phyloP scores from a whole-genome alignment of 2,113 vertebrate species.

The Lipotes vexillifer region DNA sequence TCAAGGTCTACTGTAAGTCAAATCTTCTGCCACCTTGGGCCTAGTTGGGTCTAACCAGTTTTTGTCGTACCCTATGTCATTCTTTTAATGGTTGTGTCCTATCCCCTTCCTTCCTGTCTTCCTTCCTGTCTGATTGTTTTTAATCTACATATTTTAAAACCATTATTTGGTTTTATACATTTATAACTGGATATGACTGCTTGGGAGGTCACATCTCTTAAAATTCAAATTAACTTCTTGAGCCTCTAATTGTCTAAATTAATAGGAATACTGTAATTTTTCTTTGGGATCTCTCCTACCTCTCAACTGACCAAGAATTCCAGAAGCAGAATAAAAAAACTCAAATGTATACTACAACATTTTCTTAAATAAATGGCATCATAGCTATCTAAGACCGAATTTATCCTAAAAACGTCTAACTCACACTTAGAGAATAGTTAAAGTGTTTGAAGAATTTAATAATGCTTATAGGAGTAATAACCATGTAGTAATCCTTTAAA shows the following conservation, averaged over 20 bases:
- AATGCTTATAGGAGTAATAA: not conserved
- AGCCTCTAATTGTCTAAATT: not conserved
- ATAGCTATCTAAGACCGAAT: not conserved
- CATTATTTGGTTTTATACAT: not conserved
- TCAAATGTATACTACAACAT: not conserved
- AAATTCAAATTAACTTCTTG: not conserved
- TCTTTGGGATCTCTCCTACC: not conserved
- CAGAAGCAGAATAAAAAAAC: not conserved
- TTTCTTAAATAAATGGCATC: not conserved
- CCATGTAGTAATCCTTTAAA: not conserved
- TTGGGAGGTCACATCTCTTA: not conserved
- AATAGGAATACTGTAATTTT: not conserved
- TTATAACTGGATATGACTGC: not conserved
- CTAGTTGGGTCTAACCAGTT: not conserved
- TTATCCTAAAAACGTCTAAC: not conserved
- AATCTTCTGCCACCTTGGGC: not conserved
- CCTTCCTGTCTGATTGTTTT: not conserved
- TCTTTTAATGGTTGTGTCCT: not conserved
- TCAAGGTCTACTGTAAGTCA: not conserved
- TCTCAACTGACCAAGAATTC: not conserved
- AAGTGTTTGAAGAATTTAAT: conserved; percentile 27
- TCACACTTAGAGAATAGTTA: conserved; percentile 2
- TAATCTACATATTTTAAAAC: not conserved
- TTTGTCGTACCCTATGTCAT: not conserved
- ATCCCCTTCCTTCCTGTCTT: not conserved